phyloP scores from a whole-genome alignment of 2,113 vertebrate genomes.

The Recurvirostra avosetta region DNA sequence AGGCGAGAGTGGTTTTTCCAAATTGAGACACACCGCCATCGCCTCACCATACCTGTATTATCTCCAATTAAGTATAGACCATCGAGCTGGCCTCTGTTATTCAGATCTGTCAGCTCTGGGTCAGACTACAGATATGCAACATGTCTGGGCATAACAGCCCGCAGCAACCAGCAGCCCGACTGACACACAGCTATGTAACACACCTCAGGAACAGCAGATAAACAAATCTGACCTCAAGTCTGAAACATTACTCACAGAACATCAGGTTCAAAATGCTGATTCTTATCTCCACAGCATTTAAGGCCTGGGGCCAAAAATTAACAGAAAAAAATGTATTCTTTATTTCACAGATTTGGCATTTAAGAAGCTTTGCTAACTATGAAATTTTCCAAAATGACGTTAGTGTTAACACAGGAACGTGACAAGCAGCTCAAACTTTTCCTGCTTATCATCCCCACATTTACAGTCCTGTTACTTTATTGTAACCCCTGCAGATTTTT shows the following conservation, averaged over 20 bases:
- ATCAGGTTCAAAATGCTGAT: not conserved
- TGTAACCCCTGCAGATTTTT: rapidly evolving
- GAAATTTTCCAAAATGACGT: not conserved
- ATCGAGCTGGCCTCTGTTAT: too few relatives aligned
- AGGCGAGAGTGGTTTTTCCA: not conserved
- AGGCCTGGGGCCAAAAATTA: not conserved
- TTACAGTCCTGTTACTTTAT: not conserved
- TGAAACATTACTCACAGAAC: not conserved
- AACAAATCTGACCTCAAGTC: not conserved
- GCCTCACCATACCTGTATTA: too few relatives aligned
- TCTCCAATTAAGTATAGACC: not conserved
- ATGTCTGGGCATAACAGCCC: not conserved
- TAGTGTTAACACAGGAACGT: not conserved
- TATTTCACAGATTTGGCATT: not conserved
- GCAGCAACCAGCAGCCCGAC: not conserved
- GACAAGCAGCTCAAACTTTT: not conserved
- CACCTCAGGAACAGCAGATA: not conserved
- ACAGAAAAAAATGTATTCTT: not conserved
- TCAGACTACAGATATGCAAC: not conserved
- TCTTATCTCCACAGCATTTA: not conserved
- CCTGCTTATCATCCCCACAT: not conserved
- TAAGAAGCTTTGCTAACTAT: not conserved
- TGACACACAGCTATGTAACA: not conserved
- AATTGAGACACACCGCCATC: rapidly evolving
- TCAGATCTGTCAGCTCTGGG: not conserved